Conservation (phyloP, 2,113 vertebrate species). For the Rostratula benghalensis region DNA sequence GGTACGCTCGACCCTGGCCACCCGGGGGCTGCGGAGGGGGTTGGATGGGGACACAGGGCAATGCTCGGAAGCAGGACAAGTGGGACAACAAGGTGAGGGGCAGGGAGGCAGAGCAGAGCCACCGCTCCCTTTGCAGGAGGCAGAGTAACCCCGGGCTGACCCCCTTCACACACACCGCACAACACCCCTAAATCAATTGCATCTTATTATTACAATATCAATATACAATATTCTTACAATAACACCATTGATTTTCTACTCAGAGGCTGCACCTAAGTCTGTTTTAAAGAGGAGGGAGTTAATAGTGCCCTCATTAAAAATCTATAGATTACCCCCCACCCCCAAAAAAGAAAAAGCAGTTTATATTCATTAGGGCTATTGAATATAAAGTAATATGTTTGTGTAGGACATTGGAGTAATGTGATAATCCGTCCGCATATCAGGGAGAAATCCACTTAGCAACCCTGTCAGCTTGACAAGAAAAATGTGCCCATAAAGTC, state of each 20-base stretch:
- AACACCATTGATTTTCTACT: constrained; percentile 84
- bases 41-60: accelerated
- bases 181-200: constrained; percentile 72
- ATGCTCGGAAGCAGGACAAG: neutral
- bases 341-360: constrained; percentile 79
- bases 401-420: constrained; percentile 81
- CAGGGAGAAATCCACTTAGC: constrained; percentile 82
- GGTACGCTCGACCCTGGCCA: accelerated
- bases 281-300: constrained; percentile 61
- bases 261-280: constrained; percentile 67
- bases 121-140: neutral
- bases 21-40: accelerated
- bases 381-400: constrained; percentile 85
- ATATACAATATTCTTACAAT: constrained; percentile 83
- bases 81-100: neutral
- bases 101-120: neutral
- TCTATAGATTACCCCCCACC: constrained; percentile 82
- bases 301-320: constrained; percentile 78
- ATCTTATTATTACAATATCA: constrained; percentile 82
- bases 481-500: constrained; percentile 75
- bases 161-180: constrained; percentile 16
- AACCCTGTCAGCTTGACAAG: constrained; percentile 76
- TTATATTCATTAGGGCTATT: constrained; percentile 94
- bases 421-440: constrained; percentile 81
- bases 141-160: constrained; percentile 64